Evolutionary conservation across 2,888 invertebrate genomes (phyloP).

Genomic region (Aplocera efformata): DNA sequence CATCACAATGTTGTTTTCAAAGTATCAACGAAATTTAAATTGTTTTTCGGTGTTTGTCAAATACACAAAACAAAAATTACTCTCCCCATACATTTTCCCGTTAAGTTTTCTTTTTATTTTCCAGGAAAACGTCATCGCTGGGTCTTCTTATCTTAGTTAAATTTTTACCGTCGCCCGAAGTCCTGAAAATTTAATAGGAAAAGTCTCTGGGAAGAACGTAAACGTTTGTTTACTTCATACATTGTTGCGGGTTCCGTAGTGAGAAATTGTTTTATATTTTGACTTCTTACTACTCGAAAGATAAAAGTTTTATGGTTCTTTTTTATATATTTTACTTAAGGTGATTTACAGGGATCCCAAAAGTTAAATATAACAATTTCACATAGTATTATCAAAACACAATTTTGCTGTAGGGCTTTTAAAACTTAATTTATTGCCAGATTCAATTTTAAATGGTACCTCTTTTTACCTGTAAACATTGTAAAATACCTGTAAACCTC

Average conservation of each 20-base stretch:
- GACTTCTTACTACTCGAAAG: constrained; percentile 24
- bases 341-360: neutral
- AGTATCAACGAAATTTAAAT: constrained; percentile 26
- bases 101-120: constrained; percentile 15
- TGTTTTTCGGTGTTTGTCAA: constrained; percentile 29
- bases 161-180: constrained; percentile 47
- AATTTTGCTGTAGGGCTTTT: too few species aligned
- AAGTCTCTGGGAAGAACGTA: constrained; percentile 34
- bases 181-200: constrained; percentile 44
- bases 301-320: constrained; percentile 25
- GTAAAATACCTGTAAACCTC: too few species aligned
- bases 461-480: too few species aligned
- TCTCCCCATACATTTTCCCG: constrained; percentile 18
- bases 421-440: too few species aligned
- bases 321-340: constrained; percentile 18
- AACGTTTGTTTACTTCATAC: constrained; percentile 41
- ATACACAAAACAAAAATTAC: constrained; percentile 26
- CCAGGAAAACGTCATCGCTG: constrained; percentile 18
- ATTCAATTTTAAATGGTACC: too few species aligned
- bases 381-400: too few species aligned
- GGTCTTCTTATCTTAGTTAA: constrained; percentile 42
- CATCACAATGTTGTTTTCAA: constrained; percentile 7
- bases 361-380: neutral
- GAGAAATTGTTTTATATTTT: constrained; percentile 31
- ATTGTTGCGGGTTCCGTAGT: constrained; percentile 32